Percentiles rank a stretch among this genome's conserved stretches.
Evolutionary conservation across 2,797 vertebrate genomes (phyloP).

Genomic region (Mustela erminea): DNA sequence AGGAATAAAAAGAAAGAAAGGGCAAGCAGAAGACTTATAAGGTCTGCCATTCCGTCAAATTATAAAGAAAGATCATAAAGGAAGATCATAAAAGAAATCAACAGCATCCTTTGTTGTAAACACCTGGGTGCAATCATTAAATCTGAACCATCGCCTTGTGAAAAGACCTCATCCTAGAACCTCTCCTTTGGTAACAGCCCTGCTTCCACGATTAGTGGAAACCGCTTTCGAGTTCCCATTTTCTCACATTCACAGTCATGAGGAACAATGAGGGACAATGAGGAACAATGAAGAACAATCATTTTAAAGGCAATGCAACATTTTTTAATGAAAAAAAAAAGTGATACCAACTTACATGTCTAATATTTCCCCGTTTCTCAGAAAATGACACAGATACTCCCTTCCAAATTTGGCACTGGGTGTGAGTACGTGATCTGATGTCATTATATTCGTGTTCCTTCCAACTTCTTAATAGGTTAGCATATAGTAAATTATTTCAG

Average conservation of each 20-base stretch:
- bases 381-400: background rate
- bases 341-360: background rate
- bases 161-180: conserved; percentile 43
- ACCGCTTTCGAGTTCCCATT: background rate
- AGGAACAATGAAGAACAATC: background rate
- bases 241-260: conserved; percentile 20
- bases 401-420: background rate
- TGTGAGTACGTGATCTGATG: background rate
- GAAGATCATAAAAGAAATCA: background rate
- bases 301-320: conserved; percentile 31
- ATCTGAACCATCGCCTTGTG: background rate
- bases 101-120: background rate
- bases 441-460: background rate
- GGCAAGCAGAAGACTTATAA: background rate
- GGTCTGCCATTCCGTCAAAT: conserved; percentile 17
- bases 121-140: background rate
- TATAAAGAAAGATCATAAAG: conserved; percentile 35
- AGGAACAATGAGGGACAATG: background rate
- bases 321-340: background rate
- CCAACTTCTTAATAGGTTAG: conserved; percentile 30
- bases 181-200: background rate
- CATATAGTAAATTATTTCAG: conserved; percentile 13
- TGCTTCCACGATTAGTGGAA: background rate
- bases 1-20: conserved; percentile 4
- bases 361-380: background rate